These are phyloP conservation scores for Trichogramma evanescens DNA, from an alignment of 2,888 invertebrate genomes.

Conservation along the genomic window DNA sequence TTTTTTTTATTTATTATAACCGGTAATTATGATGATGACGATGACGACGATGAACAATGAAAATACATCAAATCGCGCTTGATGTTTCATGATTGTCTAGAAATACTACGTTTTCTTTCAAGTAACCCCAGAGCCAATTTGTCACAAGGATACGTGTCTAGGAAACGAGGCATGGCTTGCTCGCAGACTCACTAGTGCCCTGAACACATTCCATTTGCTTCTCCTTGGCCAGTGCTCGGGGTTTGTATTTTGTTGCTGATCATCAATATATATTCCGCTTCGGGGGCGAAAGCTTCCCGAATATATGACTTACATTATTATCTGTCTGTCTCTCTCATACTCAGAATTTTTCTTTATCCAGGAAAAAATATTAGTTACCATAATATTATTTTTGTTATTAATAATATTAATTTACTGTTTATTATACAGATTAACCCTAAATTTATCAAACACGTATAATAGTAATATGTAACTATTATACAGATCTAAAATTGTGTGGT, in stretches of 20 bases:
- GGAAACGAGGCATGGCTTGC: conserved; percentile 41
- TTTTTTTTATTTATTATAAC: no score
- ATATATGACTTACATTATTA: not conserved
- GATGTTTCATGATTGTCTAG: conserved; percentile 39
- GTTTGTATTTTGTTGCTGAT: conserved; percentile 42
- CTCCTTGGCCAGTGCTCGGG: conserved; percentile 41
- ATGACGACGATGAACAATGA: conserved; percentile 27
- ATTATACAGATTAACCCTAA: conserved; percentile 9
- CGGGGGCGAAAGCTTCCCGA: conserved; percentile 20
- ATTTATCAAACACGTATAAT: conserved; percentile 13
- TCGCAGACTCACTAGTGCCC: conserved; percentile 41
- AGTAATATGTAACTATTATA: no score
- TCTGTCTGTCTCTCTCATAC: conserved; percentile 28
- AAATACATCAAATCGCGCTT: conserved; percentile 35
- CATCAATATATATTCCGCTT: conserved; percentile 33
- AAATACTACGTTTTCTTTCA: conserved; percentile 40
- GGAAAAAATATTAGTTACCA: conserved; percentile 24
- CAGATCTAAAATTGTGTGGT: conserved; percentile 2
- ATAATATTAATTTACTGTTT: conserved; percentile 5
- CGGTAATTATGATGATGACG: no score
- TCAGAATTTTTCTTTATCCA: conserved; percentile 33
- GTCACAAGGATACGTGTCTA: conserved; percentile 40
- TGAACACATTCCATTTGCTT: conserved; percentile 41
- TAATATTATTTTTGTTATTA: not conserved
- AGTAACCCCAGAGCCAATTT: conserved; percentile 41